Percentiles rank a stretch among this genome's conserved stretches.
Conservation (phyloP, 2,113 vertebrate genomes). For the Leiothrix lutea region DNA sequence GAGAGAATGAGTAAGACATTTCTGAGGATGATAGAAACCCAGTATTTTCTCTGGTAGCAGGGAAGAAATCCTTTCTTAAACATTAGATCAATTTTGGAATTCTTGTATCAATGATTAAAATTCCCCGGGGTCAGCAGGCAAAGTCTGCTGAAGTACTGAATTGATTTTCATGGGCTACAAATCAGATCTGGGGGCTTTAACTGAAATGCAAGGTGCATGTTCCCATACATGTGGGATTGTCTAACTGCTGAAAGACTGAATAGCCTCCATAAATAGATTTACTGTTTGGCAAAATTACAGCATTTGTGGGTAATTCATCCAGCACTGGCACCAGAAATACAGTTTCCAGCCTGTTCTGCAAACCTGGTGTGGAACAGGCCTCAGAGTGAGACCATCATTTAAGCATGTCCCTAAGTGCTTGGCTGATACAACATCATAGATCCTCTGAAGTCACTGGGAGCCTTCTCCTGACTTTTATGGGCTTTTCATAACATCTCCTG, state of each 20-base stretch:
- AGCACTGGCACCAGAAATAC: background rate
- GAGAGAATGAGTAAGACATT: background rate
- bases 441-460: conserved; percentile 12
- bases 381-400: background rate
- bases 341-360: conserved; percentile 1
- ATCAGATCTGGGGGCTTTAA: background rate
- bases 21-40: background rate
- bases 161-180: conserved; percentile 35
- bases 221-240: conserved; percentile 6
- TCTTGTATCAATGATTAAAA: conserved; percentile 25
- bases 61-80: conserved; percentile 27
- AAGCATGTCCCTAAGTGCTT: background rate
- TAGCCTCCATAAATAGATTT: conserved; percentile 11
- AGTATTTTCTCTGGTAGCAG: background rate
- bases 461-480: conserved; percentile 15
- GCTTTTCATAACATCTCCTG: background rate
- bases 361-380: background rate
- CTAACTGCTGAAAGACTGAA: conserved; percentile 17
- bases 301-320: background rate
- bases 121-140: background rate
- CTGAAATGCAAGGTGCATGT: background rate
- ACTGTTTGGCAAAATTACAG: conserved; percentile 33
- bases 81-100: conserved; percentile 17
- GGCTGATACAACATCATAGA: background rate
- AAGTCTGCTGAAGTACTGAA: background rate